phyloP scores from a whole-genome alignment of 2,888 invertebrate species.

The Buathra laborator region DNA sequence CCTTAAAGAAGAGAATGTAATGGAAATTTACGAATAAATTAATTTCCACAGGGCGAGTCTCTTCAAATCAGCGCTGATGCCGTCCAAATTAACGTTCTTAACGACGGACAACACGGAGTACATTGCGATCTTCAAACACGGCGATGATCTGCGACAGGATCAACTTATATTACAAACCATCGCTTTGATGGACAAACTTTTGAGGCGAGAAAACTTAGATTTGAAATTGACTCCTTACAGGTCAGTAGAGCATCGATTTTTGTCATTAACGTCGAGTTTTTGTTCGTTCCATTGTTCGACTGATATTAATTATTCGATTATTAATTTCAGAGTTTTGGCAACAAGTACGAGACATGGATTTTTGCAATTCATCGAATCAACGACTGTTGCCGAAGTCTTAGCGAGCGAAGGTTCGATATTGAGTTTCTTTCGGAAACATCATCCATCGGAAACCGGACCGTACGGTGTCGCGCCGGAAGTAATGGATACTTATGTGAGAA shows the following conservation, averaged over 20 bases:
- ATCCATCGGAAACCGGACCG: constrained; percentile 94
- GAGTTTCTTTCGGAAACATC: constrained; percentile 96
- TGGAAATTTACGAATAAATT: neutral
- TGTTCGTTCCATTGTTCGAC: neutral
- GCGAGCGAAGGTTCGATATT: constrained; percentile 95
- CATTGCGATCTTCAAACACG: constrained; percentile 98
- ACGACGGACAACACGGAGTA: constrained; percentile 94
- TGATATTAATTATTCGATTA: neutral
- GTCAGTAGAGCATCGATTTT: constrained; percentile 64
- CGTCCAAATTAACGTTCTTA: constrained; percentile 95
- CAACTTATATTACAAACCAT: constrained; percentile 99
- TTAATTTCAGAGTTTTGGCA: constrained; percentile 91
- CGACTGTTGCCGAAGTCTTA: constrained; percentile 96
- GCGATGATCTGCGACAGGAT: constrained; percentile 98
- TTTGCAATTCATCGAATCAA: constrained; percentile 97
- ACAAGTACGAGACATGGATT: constrained; percentile 98
- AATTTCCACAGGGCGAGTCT: constrained; percentile 89
- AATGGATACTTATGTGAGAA: constrained; percentile 98
- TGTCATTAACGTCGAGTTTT: neutral
- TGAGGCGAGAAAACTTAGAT: constrained; percentile 97
- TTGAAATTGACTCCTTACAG: constrained; percentile 97
- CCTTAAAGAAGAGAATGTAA: neutral
- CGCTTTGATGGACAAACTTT: constrained; percentile 97
- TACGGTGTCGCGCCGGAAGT: constrained; percentile 97
- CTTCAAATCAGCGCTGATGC: constrained; percentile 99